Base-by-base conservation (phyloP, 2,797 vertebrate species). In the Anguilla pacifica region DNA sequence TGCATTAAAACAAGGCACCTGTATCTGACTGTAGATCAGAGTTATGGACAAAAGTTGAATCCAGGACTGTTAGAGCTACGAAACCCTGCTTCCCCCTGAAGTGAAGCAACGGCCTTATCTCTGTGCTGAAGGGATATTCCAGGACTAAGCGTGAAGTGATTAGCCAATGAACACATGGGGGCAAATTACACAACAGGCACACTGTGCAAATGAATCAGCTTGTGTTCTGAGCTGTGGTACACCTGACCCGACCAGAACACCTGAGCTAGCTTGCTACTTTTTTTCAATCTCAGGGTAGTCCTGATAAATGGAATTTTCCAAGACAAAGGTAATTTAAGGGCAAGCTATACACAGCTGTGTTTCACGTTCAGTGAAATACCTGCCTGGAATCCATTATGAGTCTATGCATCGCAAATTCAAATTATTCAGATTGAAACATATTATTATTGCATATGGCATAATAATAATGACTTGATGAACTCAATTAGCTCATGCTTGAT, bases 141-240 rank as follows among this genome's bases (percentile, higher is more conserved):
- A 43, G 87, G 88, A 86, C 86, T 87, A 89, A 64, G 51, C 85
- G 82, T 35, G 79, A 89, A 92, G 93, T 95, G 95, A 95, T 96
- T 96, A 95, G 95, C 93, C 93, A 92, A 93, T 94, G 92, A 95
- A 95, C 94, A 94, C 95, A 95, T 93, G 92, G 90, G 43, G 94
- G 94, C 94, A 95, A 91, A 19, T 82, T 51, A 25, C 46, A 49
- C 79, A 43, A 46, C 74, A 43, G 17, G 74, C 74, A 79, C 74
- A 79, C 17, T 4, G 19, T 51, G 46, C 43, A 51, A 82, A 82
- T 82, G 6, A 51, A 51, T 51, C 79, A 51, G n/a, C 79, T 49
- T 82, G 43, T 77, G 74, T 82, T 82, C 13, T 82, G 28, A 49
- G 51, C 79, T 51, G 79, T 51, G 79, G 2, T 82, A 82, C 43